A percentile compares a stretch with the other conserved stretches of the same genome.
These are phyloP conservation scores for Brenthis daphne DNA, from an alignment of 2,888 invertebrate genomes.

Conservation along the genomic window DNA sequence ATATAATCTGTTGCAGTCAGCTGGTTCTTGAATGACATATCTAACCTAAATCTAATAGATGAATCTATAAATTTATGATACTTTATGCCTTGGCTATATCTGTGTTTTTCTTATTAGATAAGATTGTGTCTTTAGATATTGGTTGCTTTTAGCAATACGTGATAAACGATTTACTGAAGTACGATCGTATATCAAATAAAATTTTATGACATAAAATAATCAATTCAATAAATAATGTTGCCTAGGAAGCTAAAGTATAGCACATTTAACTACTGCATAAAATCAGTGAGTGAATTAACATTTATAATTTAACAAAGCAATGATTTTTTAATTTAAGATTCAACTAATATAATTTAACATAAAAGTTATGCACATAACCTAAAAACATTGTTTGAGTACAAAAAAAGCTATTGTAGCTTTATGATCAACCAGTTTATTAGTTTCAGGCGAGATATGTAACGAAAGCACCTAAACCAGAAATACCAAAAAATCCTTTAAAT, in stretches of 20 bases:
- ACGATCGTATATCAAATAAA: not conserved
- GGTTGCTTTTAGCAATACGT: not conserved
- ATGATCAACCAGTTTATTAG: slow-evolving; percentile 12
- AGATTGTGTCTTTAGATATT: not conserved
- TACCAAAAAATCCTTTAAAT: slow-evolving; percentile 86
- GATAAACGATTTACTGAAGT: not conserved
- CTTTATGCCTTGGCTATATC: not conserved
- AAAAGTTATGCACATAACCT: not conserved
- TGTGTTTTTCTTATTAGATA: not conserved
- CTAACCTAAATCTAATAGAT: not conserved
- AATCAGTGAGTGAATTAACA: slow-evolving; percentile 28
- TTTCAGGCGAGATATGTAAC: slow-evolving; percentile 63
- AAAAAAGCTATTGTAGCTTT: too few species aligned
- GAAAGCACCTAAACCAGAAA: slow-evolving; percentile 73
- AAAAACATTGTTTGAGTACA: not conserved
- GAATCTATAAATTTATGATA: not conserved
- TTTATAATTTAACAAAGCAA: not conserved
- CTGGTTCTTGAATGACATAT: not conserved
- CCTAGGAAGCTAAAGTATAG: slow-evolving; percentile 12
- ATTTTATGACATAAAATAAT: not conserved
- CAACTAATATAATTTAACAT: not conserved
- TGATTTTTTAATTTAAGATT: not conserved
- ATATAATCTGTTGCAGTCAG: slow-evolving; percentile 10
- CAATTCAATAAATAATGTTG: slow-evolving; percentile 19
- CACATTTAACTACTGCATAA: slow-evolving; percentile 18